A percentile compares a stretch with the other conserved stretches of the same genome.
phyloP scores from a whole-genome alignment of 2,113 vertebrate species.

The Phaethon lepturus region DNA sequence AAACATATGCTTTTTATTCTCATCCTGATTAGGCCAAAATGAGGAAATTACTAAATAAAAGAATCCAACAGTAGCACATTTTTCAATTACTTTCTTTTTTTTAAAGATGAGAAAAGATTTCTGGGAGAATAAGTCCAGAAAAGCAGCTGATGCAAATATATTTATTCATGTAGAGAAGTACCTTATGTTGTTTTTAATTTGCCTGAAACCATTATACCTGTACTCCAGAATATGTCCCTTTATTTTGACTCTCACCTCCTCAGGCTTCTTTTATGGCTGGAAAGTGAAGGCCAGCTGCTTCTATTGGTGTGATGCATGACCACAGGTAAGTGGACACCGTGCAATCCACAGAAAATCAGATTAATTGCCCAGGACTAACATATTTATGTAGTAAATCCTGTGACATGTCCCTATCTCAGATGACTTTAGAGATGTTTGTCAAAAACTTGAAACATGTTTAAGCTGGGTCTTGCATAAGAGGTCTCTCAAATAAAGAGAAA shows the following conservation, averaged over 20 bases:
- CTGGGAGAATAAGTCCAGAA: not conserved
- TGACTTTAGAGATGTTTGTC: not conserved
- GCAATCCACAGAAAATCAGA: not conserved
- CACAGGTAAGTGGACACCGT: not conserved
- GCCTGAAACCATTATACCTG: not conserved
- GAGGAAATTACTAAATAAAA: not conserved
- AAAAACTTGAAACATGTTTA: not conserved
- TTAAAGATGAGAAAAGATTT: not conserved
- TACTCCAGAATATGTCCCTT: not conserved
- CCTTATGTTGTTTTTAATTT: not conserved
- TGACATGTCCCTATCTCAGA: not conserved
- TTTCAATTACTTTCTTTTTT: not conserved
- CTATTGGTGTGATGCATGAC: not conserved
- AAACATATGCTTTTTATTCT: not conserved
- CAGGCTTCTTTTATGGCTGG: rapidly evolving
- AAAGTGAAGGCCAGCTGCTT: not conserved
- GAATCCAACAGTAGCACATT: not conserved
- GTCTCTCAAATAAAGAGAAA: not conserved
- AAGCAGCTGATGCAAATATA: not conserved
- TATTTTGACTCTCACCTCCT: not conserved
- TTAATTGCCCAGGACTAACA: not conserved
- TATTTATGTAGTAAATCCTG: not conserved
- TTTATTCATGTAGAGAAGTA: not conserved
- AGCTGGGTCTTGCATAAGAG: not conserved
- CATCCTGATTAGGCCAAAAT: not conserved